Conservation (phyloP, 2,888 invertebrate species). For the Adineta ricciae region DNA sequence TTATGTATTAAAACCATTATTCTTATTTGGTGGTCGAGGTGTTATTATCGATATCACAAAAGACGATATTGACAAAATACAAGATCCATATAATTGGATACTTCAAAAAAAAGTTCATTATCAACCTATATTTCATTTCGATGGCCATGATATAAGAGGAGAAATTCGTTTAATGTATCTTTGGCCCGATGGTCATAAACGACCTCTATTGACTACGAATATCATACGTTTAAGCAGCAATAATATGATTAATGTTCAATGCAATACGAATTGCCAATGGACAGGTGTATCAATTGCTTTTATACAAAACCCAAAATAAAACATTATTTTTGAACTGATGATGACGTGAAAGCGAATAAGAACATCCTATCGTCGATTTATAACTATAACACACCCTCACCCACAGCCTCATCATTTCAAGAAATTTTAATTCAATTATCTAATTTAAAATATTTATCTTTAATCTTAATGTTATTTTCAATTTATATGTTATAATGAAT, state of each 20-base stretch:
- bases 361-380: no score
- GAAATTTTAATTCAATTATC: no score
- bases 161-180: neutral
- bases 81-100: neutral
- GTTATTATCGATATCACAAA: neutral
- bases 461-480: no score
- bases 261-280: neutral
- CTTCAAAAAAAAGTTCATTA: neutral
- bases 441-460: no score
- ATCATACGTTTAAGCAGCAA: neutral
- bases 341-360: no score
- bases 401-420: no score
- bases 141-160: neutral
- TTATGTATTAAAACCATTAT: neutral
- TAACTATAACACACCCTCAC: no score
- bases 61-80: neutral
- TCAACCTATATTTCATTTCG: neutral
- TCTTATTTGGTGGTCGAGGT: neutral
- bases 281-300: neutral
- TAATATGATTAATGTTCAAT: neutral
- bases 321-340: no score
- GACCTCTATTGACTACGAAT: neutral
- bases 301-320: no score
- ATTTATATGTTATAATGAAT: no score
- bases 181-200: neutral